Evolutionary conservation across 2,888 invertebrate genomes (phyloP).

Genomic region (Torymus auratus): DNA sequence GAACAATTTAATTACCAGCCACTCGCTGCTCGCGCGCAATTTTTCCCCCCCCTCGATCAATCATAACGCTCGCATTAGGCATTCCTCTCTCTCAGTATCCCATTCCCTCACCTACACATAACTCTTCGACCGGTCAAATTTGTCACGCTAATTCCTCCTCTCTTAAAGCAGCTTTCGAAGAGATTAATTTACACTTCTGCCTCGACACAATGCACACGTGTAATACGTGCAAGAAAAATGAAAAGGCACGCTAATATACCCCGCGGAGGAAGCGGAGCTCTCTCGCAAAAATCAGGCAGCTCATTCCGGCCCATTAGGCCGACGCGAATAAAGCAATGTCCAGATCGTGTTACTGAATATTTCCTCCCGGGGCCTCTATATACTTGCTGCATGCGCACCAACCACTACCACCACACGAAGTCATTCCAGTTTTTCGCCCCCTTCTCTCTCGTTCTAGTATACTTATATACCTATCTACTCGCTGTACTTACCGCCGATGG

Average conservation of each 20-base stretch:
- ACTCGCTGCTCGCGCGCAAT: too few relatives aligned
- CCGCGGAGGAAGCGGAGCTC: slow-evolving; percentile 31
- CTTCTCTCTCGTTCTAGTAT: neutral
- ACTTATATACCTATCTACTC: neutral
- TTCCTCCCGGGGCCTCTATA: neutral
- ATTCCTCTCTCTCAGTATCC: too few relatives aligned
- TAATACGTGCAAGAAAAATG: neutral
- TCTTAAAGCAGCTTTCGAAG: slow-evolving; percentile 42
- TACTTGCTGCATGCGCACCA: slow-evolving; percentile 9
- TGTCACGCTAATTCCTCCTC: slow-evolving; percentile 38
- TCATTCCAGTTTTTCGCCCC: slow-evolving; percentile 51
- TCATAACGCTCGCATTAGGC: too few relatives aligned
- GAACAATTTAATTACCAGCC: too few relatives aligned
- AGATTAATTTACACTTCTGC: slow-evolving; percentile 38
- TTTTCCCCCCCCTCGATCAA: too few relatives aligned
- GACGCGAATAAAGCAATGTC: slow-evolving; percentile 16
- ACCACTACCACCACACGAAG: slow-evolving; percentile 34
- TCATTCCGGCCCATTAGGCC: neutral
- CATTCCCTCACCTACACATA: slow-evolving; percentile 1
- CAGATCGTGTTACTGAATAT: slow-evolving; percentile 45
- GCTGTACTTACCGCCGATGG: slow-evolving; percentile 21
- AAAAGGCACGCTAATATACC: neutral
- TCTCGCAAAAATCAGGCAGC: neutral
- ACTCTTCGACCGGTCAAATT: slow-evolving; percentile 37
- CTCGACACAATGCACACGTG: neutral